Evolutionary conservation across 1,140 invertebrate species (phyloP).

Genomic region (Teleopsis dalmanni): DNA sequence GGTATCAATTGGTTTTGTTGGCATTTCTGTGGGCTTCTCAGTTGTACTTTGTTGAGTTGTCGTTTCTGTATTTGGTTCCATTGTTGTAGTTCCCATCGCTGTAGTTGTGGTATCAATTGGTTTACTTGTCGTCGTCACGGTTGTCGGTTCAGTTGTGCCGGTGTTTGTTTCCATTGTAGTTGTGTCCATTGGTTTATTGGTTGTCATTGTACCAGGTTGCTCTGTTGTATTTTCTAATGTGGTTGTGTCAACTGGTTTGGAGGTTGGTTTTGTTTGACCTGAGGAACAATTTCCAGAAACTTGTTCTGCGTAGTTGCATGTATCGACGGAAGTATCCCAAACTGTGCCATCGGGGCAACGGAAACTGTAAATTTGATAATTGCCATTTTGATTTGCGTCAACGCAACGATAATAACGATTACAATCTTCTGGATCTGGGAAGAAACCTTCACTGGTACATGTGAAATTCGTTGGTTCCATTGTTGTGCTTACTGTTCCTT

Average conservation of each 20-base stretch:
- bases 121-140: conserved; percentile 13
- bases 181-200: conserved; percentile 9
- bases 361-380: conserved; percentile 53
- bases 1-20: conserved; percentile 18
- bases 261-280: conserved; percentile 8
- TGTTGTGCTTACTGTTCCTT: conserved; percentile 17
- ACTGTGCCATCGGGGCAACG: conserved; percentile 57
- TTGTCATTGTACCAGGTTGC: conserved; percentile 10
- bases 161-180: conserved; percentile 6
- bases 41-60: conserved; percentile 18
- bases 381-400: conserved; percentile 46
- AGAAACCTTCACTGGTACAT: conserved; percentile 28
- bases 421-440: conserved; percentile 49
- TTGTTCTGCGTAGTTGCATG: conserved; percentile 52
- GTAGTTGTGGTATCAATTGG: conserved; percentile 12
- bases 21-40: conserved; percentile 10
- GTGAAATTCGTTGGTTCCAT: conserved; percentile 22
- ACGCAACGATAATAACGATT: conserved; percentile 64
- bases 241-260: conserved; percentile 14
- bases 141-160: conserved; percentile 21
- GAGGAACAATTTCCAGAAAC: conserved; percentile 34
- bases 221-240: conserved; percentile 24
- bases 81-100: conserved; percentile 9
- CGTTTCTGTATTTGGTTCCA: conserved; percentile 22
- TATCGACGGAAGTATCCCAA: conserved; percentile 52